Evolutionary conservation across 2,797 vertebrate species (phyloP).

Genomic region (Sebastes taczanowskii): DNA sequence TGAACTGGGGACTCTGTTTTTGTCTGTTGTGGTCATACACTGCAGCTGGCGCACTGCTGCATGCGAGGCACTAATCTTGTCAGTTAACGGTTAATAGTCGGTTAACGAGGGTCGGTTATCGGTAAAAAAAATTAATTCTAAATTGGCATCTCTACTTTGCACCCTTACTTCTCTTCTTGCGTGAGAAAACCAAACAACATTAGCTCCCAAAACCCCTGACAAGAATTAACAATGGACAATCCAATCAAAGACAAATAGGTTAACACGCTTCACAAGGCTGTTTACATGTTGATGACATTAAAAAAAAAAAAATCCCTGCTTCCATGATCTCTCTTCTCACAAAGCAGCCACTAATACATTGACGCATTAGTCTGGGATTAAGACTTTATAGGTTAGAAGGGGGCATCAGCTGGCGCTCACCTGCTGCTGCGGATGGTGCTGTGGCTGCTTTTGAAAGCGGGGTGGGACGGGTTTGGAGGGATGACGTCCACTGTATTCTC

Average conservation of each 20-base stretch:
- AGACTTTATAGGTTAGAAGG: neutral
- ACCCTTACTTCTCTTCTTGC: neutral
- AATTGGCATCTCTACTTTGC: no score
- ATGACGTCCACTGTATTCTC: constrained; percentile 89
- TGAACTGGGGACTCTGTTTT: no score
- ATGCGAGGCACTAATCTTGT: no score
- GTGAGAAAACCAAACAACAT: neutral
- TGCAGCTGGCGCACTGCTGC: no score
- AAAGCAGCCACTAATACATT: neutral
- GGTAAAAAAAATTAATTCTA: fast-evolving
- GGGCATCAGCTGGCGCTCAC: constrained; percentile 47
- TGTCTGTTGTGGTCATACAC: no score
- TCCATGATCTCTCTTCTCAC: neutral
- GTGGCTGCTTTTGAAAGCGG: constrained; percentile 91
- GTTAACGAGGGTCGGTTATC: no score
- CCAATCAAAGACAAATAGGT: neutral
- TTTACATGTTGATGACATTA: neutral
- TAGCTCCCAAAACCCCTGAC: neutral
- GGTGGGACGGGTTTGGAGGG: constrained; percentile 88
- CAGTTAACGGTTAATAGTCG: no score
- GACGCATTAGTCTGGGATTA: constrained; percentile 18
- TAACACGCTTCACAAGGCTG: neutral
- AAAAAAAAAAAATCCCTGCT: constrained; percentile 1
- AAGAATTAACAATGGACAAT: neutral
- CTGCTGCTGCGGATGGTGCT: constrained; percentile 77